Base-by-base conservation (phyloP, 2,113 vertebrate species). In the Cheilinus undulatus region DNA sequence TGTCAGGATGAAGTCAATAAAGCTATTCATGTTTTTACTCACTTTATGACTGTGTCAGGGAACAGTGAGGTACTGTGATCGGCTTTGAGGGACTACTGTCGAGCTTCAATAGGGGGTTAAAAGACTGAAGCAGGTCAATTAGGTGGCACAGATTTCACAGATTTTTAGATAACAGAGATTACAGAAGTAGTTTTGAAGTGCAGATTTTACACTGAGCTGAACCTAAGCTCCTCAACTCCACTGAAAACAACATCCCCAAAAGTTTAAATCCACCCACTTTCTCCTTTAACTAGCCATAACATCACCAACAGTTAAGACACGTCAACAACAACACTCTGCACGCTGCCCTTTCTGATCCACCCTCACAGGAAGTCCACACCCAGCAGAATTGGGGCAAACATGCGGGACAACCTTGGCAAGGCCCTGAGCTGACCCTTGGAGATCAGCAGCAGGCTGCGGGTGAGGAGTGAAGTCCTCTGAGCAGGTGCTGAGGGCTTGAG, bases 391-490 rank as follows among this genome's bases (percentile, higher is more conserved):
- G 79, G 62, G 83, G 40, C 40, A 19, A 15, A 42, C 73, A 79
- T 80, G 9, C 64, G 80, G 78, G 78, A 82, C 71, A 77, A 83
- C 83, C 80, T 86, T 89, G 88, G 80, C 54, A 13, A 76, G 75
- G 80, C 72, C 77, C 32, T 70, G 34, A 23, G 11, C 70, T 78
- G 85, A 89, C 82, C 84, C 86, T 79, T 73, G 69, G 82, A 88
- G 85, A 86, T 84, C 88, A 69, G 86, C 8, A 24, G 78, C 84
- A 87, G 85, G 69, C 88, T 60, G 73, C 54, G 57, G 67, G 89
- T 88, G 91, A 80, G 36, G 91, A 91, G 84, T 90, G 88, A 92
- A 67, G 77, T 42, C 79, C 79, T 54, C 59, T 7, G 76, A 87
- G 84, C 91, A 89, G 91, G 87, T 92, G 91, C 13, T 72, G 75